A percentile compares a stretch with the other conserved stretches of the same genome.
Evolutionary conservation across 2,113 vertebrate species (phyloP).

Genomic region (Panthera leo): DNA sequence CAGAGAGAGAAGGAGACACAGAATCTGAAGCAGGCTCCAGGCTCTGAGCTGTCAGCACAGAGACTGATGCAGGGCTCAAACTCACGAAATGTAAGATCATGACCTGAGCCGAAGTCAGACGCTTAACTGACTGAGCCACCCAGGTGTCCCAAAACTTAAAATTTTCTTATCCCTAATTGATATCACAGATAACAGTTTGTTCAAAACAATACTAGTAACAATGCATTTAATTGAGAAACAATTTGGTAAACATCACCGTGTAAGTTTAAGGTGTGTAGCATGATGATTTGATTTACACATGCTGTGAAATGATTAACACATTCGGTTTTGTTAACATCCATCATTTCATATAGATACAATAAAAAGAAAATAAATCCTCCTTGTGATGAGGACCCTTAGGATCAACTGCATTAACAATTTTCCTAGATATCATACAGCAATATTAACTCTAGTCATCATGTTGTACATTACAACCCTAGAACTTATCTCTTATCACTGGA

Average conservation of each 20-base stretch:
- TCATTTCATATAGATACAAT: background rate
- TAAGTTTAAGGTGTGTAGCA: background rate
- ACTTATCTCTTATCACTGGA: background rate
- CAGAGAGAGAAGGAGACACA: too few species aligned
- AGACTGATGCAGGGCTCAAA: rapidly evolving
- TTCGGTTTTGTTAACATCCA: background rate
- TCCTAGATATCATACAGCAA: background rate
- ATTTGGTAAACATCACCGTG: background rate
- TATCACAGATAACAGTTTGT: background rate
- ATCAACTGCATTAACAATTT: background rate
- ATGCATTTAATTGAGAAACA: background rate
- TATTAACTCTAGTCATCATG: background rate
- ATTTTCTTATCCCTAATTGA: background rate
- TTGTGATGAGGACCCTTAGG: background rate
- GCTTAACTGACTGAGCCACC: too few species aligned
- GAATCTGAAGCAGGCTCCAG: too few species aligned
- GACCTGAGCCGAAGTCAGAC: too few species aligned
- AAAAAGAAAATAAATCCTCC: background rate
- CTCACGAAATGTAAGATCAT: too few species aligned
- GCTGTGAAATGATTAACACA: background rate
- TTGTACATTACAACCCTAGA: background rate
- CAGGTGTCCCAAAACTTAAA: background rate
- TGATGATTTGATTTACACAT: background rate
- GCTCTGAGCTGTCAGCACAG: too few species aligned
- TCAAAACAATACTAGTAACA: background rate